Conservation (phyloP, 1,140 invertebrate genomes). For the Brachionus rubens region DNA sequence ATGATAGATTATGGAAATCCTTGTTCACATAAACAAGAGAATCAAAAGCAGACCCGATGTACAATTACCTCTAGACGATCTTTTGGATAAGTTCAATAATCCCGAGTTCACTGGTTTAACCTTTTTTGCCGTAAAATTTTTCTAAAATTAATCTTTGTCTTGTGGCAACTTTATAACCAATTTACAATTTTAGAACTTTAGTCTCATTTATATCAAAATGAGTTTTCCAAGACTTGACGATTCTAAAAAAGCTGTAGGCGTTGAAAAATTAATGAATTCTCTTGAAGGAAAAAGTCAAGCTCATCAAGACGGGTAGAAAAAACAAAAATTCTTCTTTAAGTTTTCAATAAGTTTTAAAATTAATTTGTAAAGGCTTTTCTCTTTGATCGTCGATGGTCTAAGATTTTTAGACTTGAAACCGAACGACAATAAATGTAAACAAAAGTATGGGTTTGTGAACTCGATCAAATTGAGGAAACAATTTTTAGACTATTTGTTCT, state of each 20-base stretch:
- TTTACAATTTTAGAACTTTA: conserved; percentile 92
- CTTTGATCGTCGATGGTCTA: conserved; percentile 27
- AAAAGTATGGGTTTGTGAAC: conserved; percentile 66
- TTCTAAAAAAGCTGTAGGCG: conserved; percentile 72
- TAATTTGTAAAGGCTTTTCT: conserved; percentile 11
- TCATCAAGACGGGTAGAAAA: conserved; percentile 78
- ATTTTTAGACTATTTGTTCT: conserved; percentile 74
- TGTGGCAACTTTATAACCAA: no score
- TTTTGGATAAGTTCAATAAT: conserved; percentile 77
- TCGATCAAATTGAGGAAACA: conserved; percentile 68
- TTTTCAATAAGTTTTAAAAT: conserved; percentile 9
- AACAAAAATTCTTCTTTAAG: no score
- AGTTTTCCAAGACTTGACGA: conserved; percentile 76
- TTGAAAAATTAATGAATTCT: conserved; percentile 73
- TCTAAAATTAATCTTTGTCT: no score
- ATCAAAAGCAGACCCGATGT: conserved; percentile 77
- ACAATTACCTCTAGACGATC: conserved; percentile 78
- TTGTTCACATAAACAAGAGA: conserved; percentile 84
- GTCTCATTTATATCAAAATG: conserved; percentile 87
- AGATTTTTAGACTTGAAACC: conserved; percentile 15
- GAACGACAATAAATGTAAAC: conserved; percentile 15
- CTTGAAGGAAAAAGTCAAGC: conserved; percentile 74
- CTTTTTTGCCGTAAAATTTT: conserved; percentile 43
- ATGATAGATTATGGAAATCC: conserved; percentile 79
- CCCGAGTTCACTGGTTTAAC: conserved; percentile 71